These are phyloP conservation scores for Melanaphis sacchari DNA, from an alignment of 1,140 invertebrate species.

Conservation along the genomic window DNA sequence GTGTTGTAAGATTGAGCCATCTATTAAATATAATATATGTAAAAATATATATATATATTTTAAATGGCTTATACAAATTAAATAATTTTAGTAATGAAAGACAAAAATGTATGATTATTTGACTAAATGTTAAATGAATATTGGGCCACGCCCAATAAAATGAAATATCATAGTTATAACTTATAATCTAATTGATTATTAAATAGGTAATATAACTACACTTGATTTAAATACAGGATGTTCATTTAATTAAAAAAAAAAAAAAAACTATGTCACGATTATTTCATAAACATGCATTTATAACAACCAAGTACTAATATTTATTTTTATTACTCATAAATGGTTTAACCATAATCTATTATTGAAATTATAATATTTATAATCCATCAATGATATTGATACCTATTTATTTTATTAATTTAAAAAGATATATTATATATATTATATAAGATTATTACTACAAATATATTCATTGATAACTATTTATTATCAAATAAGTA, in stretches of 20 bases:
- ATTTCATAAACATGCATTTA: neutral
- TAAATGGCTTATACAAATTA: neutral
- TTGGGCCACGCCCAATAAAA: slow-evolving; percentile 27
- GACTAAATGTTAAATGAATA: neutral
- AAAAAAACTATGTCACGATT: neutral
- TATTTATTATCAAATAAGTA: no score
- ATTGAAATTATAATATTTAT: neutral
- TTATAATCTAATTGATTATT: slow-evolving; percentile 22
- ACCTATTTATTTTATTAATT: neutral
- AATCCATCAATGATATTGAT: neutral
- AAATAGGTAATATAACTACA: neutral
- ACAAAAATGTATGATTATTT: neutral
- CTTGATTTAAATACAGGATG: slow-evolving; percentile 21
- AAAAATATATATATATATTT: neutral
- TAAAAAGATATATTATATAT: neutral
- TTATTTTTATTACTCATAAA: neutral
- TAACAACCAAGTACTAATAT: neutral
- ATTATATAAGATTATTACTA: no score
- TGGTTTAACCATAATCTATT: neutral
- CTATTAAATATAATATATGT: neutral
- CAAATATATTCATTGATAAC: no score
- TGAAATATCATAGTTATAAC: neutral
- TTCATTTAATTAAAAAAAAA: slow-evolving; percentile 4
- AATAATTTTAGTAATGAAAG: no score
- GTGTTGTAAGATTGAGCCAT: slow-evolving; percentile 44